Conservation (phyloP, 2,888 invertebrate genomes). For the Conchocele bisecta region DNA sequence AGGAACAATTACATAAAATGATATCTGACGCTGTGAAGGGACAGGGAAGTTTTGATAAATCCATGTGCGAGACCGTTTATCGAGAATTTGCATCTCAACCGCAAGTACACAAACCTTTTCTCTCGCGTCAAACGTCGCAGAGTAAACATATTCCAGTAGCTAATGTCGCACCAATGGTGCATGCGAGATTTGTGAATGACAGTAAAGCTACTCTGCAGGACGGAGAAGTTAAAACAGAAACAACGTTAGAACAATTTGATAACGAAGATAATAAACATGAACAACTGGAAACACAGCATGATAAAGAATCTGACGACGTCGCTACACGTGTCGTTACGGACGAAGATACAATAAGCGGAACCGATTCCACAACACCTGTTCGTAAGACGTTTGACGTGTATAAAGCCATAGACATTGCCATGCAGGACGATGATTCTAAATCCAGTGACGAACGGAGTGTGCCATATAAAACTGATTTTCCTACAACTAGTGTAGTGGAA, state of each 20-base stretch:
- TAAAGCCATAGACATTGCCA: conserved; percentile 2
- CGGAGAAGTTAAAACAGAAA: conserved; percentile 1
- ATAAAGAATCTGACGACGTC: conserved; percentile 8
- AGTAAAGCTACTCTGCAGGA: neutral
- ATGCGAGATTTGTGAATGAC: conserved; percentile 41
- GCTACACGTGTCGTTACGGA: conserved; percentile 7
- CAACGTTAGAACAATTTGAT: too few species aligned
- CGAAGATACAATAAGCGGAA: neutral
- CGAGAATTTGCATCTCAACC: conserved; percentile 45
- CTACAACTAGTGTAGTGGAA: conserved; percentile 7
- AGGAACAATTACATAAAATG: conserved; percentile 53
- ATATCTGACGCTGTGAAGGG: conserved; percentile 58
- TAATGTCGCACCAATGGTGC: conserved; percentile 73
- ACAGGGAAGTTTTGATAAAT: conserved; percentile 45
- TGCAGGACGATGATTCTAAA: conserved; percentile 9
- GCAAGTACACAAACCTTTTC: conserved; percentile 50
- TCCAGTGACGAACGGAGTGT: neutral
- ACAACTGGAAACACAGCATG: conserved; percentile 3
- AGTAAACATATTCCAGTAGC: conserved; percentile 74
- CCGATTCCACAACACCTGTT: neutral
- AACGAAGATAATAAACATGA: neutral
- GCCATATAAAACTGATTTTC: neutral
- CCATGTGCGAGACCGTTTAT: conserved; percentile 43
- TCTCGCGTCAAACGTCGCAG: conserved; percentile 48
- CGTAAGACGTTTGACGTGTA: conserved; percentile 1